Conservation (phyloP, 1,140 invertebrate genomes). For the Drosophila busckii region DNA sequence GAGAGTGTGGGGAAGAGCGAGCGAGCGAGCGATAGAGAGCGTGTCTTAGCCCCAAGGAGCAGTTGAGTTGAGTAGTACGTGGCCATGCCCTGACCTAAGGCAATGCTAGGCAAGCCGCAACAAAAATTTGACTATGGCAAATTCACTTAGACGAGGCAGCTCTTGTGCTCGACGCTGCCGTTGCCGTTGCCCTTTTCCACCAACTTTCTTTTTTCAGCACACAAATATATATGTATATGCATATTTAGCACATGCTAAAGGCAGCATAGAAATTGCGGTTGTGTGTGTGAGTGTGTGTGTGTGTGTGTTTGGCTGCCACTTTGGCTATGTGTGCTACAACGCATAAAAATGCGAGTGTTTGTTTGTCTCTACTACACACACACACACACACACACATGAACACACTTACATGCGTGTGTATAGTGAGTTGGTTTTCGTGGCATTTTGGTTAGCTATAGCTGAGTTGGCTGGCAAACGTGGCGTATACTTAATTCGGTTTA, state of each 20-base stretch:
- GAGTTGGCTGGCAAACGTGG: constrained; percentile 61
- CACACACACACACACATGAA: too few relatives aligned
- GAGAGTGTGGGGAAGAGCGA: too few relatives aligned
- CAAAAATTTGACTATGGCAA: constrained; percentile 67
- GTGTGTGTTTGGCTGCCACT: constrained; percentile 36
- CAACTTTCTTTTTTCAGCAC: constrained; percentile 48
- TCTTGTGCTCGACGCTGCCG: neutral
- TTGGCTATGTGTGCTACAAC: constrained; percentile 35
- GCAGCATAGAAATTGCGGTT: neutral
- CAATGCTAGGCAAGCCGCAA: constrained; percentile 37
- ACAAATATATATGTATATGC: constrained; percentile 10
- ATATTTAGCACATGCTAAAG: constrained; percentile 51
- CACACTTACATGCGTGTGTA: constrained; percentile 18
- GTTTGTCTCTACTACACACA: constrained; percentile 18
- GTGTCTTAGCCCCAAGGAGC: constrained; percentile 19
- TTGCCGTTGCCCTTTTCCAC: constrained; percentile 48
- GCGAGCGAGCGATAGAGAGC: too few relatives aligned
- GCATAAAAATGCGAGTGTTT: constrained; percentile 38
- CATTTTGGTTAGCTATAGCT: constrained; percentile 35
- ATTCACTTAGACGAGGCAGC: constrained; percentile 63
- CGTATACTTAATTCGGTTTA: constrained; percentile 76
- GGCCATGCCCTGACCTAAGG: constrained; percentile 56
- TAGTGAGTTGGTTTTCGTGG: constrained; percentile 52
- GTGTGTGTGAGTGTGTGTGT: constrained; percentile 24
- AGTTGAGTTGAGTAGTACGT: constrained; percentile 1